Conservation (phyloP, 1,140 invertebrate species). For the Drosophila equinoxialis region DNA sequence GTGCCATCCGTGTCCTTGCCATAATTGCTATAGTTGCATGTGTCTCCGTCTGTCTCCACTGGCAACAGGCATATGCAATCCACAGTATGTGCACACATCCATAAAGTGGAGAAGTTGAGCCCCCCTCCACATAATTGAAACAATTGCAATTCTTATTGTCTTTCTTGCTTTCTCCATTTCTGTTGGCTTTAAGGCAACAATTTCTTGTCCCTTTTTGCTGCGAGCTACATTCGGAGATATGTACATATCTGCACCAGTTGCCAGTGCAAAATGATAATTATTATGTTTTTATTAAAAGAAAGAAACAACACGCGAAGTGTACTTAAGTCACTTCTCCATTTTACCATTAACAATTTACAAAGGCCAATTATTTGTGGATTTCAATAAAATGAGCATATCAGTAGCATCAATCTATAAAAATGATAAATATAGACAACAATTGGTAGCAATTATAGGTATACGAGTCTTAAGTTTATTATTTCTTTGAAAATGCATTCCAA, state of each 20-base stretch:
- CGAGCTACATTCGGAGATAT: not conserved
- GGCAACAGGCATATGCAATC: constrained; percentile 40
- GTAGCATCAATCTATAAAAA: too few species aligned
- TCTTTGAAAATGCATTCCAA: too few species aligned
- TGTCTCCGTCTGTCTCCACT: constrained; percentile 27
- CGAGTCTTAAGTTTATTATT: too few species aligned
- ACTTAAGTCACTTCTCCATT: not conserved
- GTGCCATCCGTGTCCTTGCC: constrained; percentile 36
- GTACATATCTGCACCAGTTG: not conserved
- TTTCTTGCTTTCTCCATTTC: constrained; percentile 14
- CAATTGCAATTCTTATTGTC: constrained; percentile 60
- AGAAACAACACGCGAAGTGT: not conserved
- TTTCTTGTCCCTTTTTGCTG: not conserved
- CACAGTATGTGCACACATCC: constrained; percentile 18
- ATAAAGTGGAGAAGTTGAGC: constrained; percentile 50
- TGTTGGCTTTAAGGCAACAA: constrained; percentile 11
- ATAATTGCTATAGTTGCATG: constrained; percentile 62
- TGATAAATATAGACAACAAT: too few species aligned
- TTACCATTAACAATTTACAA: not conserved
- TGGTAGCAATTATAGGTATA: too few species aligned
- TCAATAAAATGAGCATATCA: too few species aligned
- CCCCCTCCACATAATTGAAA: constrained; percentile 62
- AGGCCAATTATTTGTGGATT: not conserved
- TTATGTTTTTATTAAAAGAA: not conserved
- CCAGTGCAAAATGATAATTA: not conserved